Percentiles rank a stretch among this genome's conserved stretches.
These are phyloP conservation scores for Apistogramma diplotaenia DNA, from an alignment of 2,113 vertebrate species.

Conservation along the genomic window DNA sequence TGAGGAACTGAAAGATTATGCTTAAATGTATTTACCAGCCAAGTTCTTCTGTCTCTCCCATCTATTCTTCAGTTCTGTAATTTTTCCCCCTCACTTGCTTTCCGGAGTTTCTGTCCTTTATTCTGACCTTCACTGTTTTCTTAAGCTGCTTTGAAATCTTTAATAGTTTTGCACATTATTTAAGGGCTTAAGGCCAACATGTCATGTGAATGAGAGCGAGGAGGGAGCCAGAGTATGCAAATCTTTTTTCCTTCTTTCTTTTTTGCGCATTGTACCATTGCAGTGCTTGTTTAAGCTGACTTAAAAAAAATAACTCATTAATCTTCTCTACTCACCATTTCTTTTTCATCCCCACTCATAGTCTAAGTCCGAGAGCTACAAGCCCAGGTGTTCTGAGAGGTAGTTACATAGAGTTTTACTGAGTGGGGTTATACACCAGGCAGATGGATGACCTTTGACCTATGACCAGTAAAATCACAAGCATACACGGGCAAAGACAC, in stretches of 20 bases:
- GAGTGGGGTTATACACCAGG: constrained; percentile 21
- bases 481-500: constrained; percentile 2
- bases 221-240: background rate
- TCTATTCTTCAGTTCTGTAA: background rate
- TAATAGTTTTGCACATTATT: background rate
- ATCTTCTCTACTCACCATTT: background rate
- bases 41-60: no score
- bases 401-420: background rate
- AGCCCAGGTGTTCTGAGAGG: constrained; percentile 35
- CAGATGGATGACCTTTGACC: constrained; percentile 30
- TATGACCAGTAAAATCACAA: constrained; percentile 21
- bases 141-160: background rate
- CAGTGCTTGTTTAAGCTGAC: background rate
- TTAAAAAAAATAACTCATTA: background rate
- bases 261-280: background rate
- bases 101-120: background rate
- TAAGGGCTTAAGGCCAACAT: background rate
- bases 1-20: background rate
- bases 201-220: background rate
- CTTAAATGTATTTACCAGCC: background rate
- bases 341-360: background rate
- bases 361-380: constrained; percentile 3
- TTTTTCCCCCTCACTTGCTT: background rate
- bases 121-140: background rate
- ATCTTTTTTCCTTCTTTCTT: background rate